Evolutionary conservation across 2,113 vertebrate genomes (phyloP), one percentile per base, ranked within the genome.

Genomic region (Megaceryle torquata): DNA sequence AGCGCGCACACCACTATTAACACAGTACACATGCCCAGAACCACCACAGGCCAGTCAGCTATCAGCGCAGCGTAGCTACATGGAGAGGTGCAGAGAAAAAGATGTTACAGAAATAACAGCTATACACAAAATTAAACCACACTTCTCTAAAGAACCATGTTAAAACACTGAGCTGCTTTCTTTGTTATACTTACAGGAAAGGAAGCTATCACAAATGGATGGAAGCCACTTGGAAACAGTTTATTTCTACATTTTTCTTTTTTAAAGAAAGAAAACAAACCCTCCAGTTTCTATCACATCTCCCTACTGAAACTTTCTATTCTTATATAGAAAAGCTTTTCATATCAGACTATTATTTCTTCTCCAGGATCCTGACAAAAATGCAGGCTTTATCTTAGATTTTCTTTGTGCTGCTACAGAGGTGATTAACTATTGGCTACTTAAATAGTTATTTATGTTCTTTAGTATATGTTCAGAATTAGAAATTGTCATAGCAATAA

Each of bases 31-130:
- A 99, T 98, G 13, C 99, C 99, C 86, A 99, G 97, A 53, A 99
- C 99, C 84, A 99, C 99, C 96, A 99, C 99, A 0, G 99, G 99
- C 99, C 99, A 99, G 97, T 99, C 99, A 2, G 99, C 99, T 68
- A 99, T 99, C 74, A 99, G 98, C 35, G 99, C 99, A 0, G 99
- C 98, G 10, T 99, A 99, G 91, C 99, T 99, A 65, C 3, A 54
- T 14, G 19, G 31, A 91, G 82, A 91, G 87, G 69, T 84, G 35
- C 29, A 79, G 25, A 78, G 37, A 81, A 37, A n/a, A 35, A 69
- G 21, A 31, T 5, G 41, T n/a, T 43, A 82, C 33, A 83, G 69
- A 74, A 83, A 56, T 6, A 2, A 15, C 51, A 83, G 13, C 16
- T 31, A 35, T 2, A 41, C 31, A 65, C 16, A 61, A 25, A 65